Percentiles rank a stretch among this genome's conserved stretches.
phyloP scores from a whole-genome alignment of 2,797 vertebrate genomes.

The Notoglanidium macrostoma region DNA sequence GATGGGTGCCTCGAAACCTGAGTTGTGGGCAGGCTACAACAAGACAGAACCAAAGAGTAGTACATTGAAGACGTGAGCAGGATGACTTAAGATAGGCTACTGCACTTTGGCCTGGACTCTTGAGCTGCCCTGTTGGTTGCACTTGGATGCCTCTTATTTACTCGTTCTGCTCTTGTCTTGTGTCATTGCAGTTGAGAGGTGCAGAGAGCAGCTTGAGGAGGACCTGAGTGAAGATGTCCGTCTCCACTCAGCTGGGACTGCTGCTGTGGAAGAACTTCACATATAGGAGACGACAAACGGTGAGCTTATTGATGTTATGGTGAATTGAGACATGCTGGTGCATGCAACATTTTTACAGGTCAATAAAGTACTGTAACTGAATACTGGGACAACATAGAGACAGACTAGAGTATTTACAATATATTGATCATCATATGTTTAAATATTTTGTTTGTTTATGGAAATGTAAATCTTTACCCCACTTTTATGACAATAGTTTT shows the following conservation, averaged over 20 bases:
- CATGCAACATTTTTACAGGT: constrained; percentile 1
- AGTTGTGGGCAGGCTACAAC: constrained; percentile 19
- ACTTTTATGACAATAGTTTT: not conserved
- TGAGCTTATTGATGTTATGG: constrained; percentile 66
- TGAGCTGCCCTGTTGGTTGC: constrained; percentile 63
- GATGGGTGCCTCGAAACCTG: constrained; percentile 25
- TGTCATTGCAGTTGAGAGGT: constrained; percentile 59
- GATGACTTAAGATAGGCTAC: constrained; percentile 55
- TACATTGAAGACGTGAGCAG: constrained; percentile 36
- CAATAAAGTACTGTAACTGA: not conserved
- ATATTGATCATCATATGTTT: not conserved
- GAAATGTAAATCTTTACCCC: not conserved
- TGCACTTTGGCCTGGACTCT: constrained; percentile 73
- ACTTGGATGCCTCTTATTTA: constrained; percentile 48
- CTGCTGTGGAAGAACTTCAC: constrained; percentile 98
- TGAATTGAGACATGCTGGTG: not conserved
- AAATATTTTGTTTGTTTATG: not conserved
- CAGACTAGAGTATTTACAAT: not conserved
- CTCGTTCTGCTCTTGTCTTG: constrained; percentile 17
- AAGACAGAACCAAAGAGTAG: constrained; percentile 36
- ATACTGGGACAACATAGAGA: not conserved
- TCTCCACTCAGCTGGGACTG: constrained; percentile 87
- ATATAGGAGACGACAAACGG: constrained; percentile 89
- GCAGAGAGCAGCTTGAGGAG: constrained; percentile 50
- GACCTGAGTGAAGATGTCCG: constrained; percentile 80